Conservation (phyloP, 2,113 vertebrate genomes). For the Gavia stellata region DNA sequence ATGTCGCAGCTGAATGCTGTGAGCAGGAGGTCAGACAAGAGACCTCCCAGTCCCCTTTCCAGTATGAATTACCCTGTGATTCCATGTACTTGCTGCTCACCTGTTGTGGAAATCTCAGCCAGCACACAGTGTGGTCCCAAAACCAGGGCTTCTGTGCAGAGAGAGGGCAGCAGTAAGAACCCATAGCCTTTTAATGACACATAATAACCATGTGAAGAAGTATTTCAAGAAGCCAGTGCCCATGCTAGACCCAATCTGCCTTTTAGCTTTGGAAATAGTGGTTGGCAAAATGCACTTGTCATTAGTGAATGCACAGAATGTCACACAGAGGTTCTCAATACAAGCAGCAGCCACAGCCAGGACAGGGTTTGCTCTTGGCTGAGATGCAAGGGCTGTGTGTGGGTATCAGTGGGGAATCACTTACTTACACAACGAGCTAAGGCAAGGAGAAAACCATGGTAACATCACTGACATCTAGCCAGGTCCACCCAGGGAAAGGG, state of each 20-base stretch:
- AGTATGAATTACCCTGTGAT: background rate
- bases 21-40: background rate
- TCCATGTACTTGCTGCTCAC: background rate
- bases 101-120: background rate
- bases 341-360: background rate
- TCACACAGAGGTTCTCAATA: fast-evolving
- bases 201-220: background rate
- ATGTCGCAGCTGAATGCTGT: background rate
- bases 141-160: background rate
- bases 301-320: background rate
- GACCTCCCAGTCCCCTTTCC: background rate
- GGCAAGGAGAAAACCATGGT: background rate
- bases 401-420: background rate
- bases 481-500: background rate
- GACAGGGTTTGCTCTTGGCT: background rate
- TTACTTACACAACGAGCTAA: background rate
- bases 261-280: background rate
- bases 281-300: background rate
- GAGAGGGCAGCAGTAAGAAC: background rate
- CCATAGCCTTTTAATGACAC: background rate
- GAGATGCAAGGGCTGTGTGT: background rate
- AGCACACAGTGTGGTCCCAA: background rate
- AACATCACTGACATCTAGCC: background rate
- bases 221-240: background rate
- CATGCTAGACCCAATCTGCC: background rate